A percentile compares a stretch with the other conserved stretches of the same genome.
These are phyloP conservation scores for Manis javanica DNA, from an alignment of 2,797 vertebrate species.

Conservation along the genomic window DNA sequence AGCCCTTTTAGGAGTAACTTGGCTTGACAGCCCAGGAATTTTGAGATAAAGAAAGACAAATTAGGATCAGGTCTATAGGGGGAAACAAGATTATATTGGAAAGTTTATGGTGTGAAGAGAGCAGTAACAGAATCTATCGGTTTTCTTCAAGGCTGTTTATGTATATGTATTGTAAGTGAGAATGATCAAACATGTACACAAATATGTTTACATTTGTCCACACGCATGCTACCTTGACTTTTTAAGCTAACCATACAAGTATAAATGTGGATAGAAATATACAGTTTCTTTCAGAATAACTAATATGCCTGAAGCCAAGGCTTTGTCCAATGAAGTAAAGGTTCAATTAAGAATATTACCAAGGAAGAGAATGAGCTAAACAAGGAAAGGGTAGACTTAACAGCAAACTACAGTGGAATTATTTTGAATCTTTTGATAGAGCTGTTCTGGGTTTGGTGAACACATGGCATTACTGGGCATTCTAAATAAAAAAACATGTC, in stretches of 20 bases:
- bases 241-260: neutral
- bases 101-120: neutral
- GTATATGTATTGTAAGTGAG: neutral
- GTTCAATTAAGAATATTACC: neutral
- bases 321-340: neutral
- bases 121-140: neutral
- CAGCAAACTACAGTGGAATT: neutral
- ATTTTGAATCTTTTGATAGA: neutral
- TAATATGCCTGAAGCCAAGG: neutral
- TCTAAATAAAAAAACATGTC: neutral
- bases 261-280: neutral
- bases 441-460: neutral
- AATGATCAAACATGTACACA: neutral
- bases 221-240: neutral
- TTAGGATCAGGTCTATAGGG: constrained; percentile 44
- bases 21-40: constrained; percentile 77
- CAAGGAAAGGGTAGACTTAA: neutral
- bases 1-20: constrained; percentile 79
- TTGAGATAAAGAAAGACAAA: constrained; percentile 79
- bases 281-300: neutral
- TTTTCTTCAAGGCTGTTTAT: constrained; percentile 4
- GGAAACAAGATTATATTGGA: constrained; percentile 11
- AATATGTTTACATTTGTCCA: neutral
- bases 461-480: neutral
- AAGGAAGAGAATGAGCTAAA: neutral